These are phyloP conservation scores for Xiphias gladius DNA, from an alignment of 2,113 vertebrate species.

Conservation along the genomic window DNA sequence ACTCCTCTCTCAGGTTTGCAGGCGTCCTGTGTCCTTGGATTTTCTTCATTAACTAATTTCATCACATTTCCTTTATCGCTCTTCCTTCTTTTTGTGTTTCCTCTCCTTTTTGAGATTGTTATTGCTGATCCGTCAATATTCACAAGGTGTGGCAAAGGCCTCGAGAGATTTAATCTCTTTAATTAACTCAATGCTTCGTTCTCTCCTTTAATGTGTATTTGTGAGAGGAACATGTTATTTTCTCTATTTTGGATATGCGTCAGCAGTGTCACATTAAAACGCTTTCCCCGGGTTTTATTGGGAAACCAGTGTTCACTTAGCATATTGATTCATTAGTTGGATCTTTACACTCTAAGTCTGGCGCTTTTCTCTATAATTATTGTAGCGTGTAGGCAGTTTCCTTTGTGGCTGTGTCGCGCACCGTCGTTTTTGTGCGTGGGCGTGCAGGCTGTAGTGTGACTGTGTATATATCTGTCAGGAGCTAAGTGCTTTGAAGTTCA, in stretches of 20 bases:
- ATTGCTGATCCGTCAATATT: constrained; percentile 53
- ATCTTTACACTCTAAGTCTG: constrained; percentile 49
- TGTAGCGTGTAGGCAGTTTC: constrained; percentile 62
- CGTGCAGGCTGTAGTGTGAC: constrained; percentile 2
- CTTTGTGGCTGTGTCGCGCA: constrained; percentile 40
- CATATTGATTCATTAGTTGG: constrained; percentile 75
- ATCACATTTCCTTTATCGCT: constrained; percentile 35
- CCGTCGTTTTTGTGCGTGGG: constrained; percentile 11
- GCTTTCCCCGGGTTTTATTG: constrained; percentile 53
- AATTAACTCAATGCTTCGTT: constrained; percentile 55
- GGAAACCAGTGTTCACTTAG: constrained; percentile 63
- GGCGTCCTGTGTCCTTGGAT: constrained; percentile 50
- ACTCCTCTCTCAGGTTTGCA: constrained; percentile 49
- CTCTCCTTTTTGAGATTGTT: constrained; percentile 31
- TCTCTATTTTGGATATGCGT: constrained; percentile 50
- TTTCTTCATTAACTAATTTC: constrained; percentile 61
- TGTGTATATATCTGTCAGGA: constrained; percentile 48
- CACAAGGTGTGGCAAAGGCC: constrained; percentile 24
- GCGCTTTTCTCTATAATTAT: constrained; percentile 60
- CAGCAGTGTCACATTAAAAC: constrained; percentile 68
- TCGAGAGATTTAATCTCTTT: constrained; percentile 62
- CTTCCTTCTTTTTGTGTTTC: not conserved
- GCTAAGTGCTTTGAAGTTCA: constrained; percentile 76
- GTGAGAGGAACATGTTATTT: constrained; percentile 43
- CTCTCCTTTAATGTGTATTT: constrained; percentile 34